Conservation (phyloP, 2,797 vertebrate genomes). For the Gallinago stenura region DNA sequence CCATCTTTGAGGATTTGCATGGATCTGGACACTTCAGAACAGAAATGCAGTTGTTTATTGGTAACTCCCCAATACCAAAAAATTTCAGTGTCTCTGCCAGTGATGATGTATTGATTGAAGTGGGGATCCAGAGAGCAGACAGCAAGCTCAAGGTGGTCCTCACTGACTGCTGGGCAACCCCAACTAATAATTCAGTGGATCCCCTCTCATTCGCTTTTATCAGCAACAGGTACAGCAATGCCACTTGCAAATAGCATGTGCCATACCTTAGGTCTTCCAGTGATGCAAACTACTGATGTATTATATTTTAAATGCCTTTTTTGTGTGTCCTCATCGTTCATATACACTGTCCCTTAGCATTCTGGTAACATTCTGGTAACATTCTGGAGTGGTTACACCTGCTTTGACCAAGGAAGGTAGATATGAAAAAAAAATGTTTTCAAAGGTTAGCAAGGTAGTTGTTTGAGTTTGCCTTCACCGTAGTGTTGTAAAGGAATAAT, state of each 20-base stretch:
- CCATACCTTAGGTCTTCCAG: background rate
- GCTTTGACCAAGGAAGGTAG: background rate
- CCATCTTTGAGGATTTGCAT: conserved; percentile 80
- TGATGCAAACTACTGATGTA: background rate
- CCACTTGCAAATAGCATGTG: background rate
- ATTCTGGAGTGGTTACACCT: background rate
- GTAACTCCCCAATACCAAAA: conserved; percentile 80
- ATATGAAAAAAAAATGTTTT: background rate
- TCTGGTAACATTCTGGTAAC: too few relatives aligned
- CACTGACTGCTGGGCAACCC: conserved; percentile 91
- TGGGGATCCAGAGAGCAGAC: conserved; percentile 83
- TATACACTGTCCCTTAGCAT: background rate
- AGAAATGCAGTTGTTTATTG: conserved; percentile 85
- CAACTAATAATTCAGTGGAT: conserved; percentile 77
- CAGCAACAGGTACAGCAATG: conserved; percentile 82
- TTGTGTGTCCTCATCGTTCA: background rate
- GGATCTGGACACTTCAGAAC: conserved; percentile 85
- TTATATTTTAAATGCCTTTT: background rate
- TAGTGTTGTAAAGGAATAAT: background rate
- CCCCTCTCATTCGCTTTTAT: conserved; percentile 78
- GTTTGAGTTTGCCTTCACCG: background rate
- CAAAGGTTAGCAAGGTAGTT: background rate
- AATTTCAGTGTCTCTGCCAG: conserved; percentile 85
- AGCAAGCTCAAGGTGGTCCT: conserved; percentile 87
- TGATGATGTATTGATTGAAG: conserved; percentile 85